These are phyloP conservation scores for Phaethon lepturus DNA, from an alignment of 2,113 vertebrate genomes.

Conservation along the genomic window DNA sequence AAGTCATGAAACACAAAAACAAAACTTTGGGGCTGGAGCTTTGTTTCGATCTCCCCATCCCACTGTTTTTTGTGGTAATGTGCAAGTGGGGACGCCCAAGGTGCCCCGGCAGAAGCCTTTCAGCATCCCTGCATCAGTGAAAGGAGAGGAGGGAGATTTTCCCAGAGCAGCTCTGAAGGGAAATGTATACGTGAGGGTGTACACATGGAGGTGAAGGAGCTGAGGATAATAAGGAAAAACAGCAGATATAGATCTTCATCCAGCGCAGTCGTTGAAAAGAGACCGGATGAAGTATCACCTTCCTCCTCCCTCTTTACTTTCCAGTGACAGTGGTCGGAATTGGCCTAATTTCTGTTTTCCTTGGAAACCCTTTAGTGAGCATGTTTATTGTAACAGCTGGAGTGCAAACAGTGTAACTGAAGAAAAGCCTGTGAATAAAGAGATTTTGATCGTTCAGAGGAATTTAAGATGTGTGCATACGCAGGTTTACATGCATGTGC, in stretches of 20 bases:
- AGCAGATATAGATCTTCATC: neutral
- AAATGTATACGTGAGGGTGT: accelerated
- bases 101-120: neutral
- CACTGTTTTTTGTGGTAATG: neutral
- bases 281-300: neutral
- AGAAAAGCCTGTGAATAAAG: neutral
- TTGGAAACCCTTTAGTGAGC: neutral
- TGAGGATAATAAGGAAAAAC: neutral
- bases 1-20: neutral
- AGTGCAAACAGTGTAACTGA: neutral
- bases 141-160: neutral
- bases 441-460: neutral
- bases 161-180: neutral
- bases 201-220: accelerated
- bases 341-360: neutral
- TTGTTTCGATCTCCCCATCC: accelerated
- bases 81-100: neutral
- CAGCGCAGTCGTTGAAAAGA: neutral
- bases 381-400: neutral
- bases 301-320: neutral
- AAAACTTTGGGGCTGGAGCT: neutral
- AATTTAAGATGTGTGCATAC: neutral
- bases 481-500: accelerated
- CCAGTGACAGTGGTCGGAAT: accelerated
- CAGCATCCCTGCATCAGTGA: neutral